Evolutionary conservation across 1,140 invertebrate species (phyloP).

Genomic region (Apis mellifera): DNA sequence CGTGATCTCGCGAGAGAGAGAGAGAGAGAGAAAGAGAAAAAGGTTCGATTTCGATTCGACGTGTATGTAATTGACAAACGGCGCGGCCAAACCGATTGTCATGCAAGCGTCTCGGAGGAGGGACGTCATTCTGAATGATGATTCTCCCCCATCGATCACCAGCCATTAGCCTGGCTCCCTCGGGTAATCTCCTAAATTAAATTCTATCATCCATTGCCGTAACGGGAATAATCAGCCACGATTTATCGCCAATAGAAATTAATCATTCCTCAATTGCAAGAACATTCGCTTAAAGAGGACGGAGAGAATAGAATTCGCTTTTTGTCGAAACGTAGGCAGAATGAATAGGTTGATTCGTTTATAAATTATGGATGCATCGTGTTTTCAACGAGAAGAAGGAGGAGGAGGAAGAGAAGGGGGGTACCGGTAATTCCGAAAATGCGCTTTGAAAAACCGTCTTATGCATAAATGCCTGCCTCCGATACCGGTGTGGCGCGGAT

Average conservation of each 20-base stretch:
- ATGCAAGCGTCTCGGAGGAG: neutral
- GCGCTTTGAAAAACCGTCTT: slow-evolving; percentile 3
- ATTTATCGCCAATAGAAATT: neutral
- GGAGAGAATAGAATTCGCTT: no score
- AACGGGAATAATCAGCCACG: neutral
- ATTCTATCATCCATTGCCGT: neutral
- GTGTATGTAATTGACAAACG: no score
- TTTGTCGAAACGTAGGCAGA: neutral
- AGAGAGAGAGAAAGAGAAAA: no score
- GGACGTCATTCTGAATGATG: neutral
- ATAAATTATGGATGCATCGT: neutral
- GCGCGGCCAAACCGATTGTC: neutral
- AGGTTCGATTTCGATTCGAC: neutral
- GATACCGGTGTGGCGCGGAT: neutral
- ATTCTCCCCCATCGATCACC: neutral
- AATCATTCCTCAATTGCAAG: neutral
- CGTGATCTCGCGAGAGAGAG: neutral
- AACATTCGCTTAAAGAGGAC: neutral
- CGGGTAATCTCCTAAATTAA: neutral
- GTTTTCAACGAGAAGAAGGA: neutral
- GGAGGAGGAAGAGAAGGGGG: no score
- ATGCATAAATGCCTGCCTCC: neutral
- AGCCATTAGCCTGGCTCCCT: neutral
- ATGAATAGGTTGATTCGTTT: no score
- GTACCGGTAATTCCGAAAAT: slow-evolving; percentile 21